Conservation (phyloP, 1,140 invertebrate genomes). For the Ceratina japonica region DNA sequence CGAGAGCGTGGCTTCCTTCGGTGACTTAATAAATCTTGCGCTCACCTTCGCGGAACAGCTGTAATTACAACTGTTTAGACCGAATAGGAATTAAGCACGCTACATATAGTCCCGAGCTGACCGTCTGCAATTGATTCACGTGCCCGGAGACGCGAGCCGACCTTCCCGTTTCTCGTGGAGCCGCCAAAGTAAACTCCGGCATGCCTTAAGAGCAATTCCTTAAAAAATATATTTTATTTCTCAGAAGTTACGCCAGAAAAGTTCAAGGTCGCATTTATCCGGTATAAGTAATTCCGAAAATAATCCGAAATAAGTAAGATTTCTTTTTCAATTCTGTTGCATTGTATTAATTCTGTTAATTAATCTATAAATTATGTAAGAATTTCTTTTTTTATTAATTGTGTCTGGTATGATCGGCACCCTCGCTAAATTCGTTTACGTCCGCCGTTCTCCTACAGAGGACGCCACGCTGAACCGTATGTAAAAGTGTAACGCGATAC, state of each 20-base stretch:
- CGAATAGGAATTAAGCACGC: slow-evolving; percentile 18
- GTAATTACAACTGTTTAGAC: slow-evolving; percentile 25
- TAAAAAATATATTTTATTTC: too few species aligned
- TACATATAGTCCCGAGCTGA: not conserved
- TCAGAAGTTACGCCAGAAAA: too few species aligned
- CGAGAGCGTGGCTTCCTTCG: slow-evolving; percentile 5
- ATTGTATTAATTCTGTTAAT: too few species aligned
- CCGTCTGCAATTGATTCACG: slow-evolving; percentile 6
- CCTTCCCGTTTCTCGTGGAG: not conserved
- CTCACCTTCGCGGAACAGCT: not conserved
- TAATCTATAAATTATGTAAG: too few species aligned
- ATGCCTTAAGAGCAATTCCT: too few species aligned
- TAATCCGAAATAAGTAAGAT: too few species aligned
- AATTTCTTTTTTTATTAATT: not conserved
- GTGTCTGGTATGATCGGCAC: not conserved
- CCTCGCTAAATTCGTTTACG: not conserved
- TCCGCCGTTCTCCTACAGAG: not conserved
- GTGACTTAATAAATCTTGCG: slow-evolving; percentile 13
- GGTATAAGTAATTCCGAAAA: too few species aligned
- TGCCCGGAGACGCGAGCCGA: not conserved
- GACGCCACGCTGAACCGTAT: too few species aligned
- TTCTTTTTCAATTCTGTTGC: too few species aligned
- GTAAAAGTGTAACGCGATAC: too few species aligned
- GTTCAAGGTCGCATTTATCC: too few species aligned
- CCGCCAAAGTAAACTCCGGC: too few species aligned